Base-by-base conservation (phyloP, 92 coral and sea anemone genomes). In the Meandrina meandrites region DNA sequence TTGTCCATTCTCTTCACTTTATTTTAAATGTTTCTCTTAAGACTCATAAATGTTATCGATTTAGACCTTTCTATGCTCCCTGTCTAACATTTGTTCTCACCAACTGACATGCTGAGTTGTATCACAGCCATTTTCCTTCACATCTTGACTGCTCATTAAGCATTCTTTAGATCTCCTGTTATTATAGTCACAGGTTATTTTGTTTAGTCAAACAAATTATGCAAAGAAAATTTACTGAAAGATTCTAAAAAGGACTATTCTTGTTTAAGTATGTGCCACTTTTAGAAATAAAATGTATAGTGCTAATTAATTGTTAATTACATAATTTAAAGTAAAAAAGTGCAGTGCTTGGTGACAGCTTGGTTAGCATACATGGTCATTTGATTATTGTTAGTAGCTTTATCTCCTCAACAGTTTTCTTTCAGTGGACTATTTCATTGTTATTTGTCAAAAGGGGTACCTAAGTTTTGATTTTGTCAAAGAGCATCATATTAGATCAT, bases 121-220 rank as follows among this genome's bases (percentile, higher is more conserved):
- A 85, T 37, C 67, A 30, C 76, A 85, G 82, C 76, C 82, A 66
- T 78, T 76, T 58, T 76, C 88, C 64, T 76, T 66, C 88, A 45
- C 82, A 31, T 85, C 88, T 18, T 85, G 82, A 27, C 76, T 21
- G n/a, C 76, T 14, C 60, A 4, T 66, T 76, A 85, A 58, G 75
- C 64, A 21, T 62, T 85, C 88, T 85, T 77, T 85, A 76, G 60
- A 27, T 45, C 57, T 76, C 88, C 88, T 85, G 76, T 85, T 85
- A 73, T 73, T 36, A 73, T 21, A 76, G 82, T 51, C 60, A 77
- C 48, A 85, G 64, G 75, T 85, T 85, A 22, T 36, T 11, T 58
- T 76, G 40, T 22, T 70, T 19, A 71, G 45, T 71, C 37, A 70
- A 32, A 37, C 35, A 60, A 51, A 30, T 48, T 30, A 48, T 31